Percentiles rank a stretch among this genome's conserved stretches.
Evolutionary conservation across 2,797 vertebrate genomes (phyloP).

Genomic region (Clarias fuscus): DNA sequence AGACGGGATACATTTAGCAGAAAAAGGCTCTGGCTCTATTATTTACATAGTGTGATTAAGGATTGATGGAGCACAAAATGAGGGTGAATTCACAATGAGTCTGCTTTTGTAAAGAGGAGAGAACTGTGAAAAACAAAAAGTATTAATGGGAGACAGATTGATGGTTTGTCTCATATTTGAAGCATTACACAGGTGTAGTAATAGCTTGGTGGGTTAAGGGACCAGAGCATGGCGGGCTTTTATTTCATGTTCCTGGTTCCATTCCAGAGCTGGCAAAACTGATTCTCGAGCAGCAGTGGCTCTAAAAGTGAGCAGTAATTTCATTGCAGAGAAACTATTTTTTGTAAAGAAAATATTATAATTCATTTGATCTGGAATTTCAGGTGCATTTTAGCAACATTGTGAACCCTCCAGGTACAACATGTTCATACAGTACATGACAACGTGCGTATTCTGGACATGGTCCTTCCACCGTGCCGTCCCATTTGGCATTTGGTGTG

Average conservation of each 20-base stretch:
- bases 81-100: slow-evolving; percentile 44
- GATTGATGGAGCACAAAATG: slow-evolving; percentile 48
- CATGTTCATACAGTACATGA: not conserved
- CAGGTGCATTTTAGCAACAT: not conserved
- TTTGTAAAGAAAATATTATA: not conserved
- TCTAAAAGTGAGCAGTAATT: not conserved
- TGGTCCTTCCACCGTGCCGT: not conserved
- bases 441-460: not conserved
- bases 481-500: not conserved
- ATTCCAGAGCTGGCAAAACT: slow-evolving; percentile 9
- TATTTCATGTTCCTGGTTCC: not conserved
- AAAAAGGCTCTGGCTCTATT: slow-evolving; percentile 36
- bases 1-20: slow-evolving; percentile 34
- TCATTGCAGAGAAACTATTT: not conserved
- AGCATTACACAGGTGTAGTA: slow-evolving; percentile 5
- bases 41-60: slow-evolving; percentile 53
- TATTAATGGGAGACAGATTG: not conserved
- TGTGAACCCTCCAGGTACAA: not conserved
- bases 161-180: not conserved
- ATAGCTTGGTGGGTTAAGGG: not conserved
- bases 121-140: not conserved
- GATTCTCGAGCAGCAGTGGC: not conserved
- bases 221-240: not conserved
- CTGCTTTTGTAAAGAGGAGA: not conserved
- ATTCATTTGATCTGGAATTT: not conserved